Percentiles rank a stretch among this genome's conserved stretches.
Conservation (phyloP, 2,113 vertebrate genomes). For the Sus scrofa region T2T-Sscrofa CM000824.6:179099501-179100000, state of each 20-base stretch:
- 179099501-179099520: background rate
- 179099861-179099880: background rate
- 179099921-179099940: background rate
- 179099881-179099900: background rate
- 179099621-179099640: background rate
- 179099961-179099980: background rate
- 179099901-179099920: background rate
- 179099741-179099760: conserved; percentile 15
- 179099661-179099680: background rate
- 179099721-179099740: background rate
- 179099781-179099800: background rate
- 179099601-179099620: background rate
- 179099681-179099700: background rate
- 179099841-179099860: background rate
- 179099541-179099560: background rate
- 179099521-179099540: background rate
- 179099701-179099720: background rate
- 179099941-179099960: conserved; percentile 13
- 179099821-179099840: background rate
- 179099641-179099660: background rate
- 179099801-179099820: background rate
- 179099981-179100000: background rate
- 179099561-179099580: background rate
- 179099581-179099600: background rate
- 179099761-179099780: background rate